phyloP scores from a whole-genome alignment of 1,140 invertebrate species.

The Tetragonula clypearis region DNA sequence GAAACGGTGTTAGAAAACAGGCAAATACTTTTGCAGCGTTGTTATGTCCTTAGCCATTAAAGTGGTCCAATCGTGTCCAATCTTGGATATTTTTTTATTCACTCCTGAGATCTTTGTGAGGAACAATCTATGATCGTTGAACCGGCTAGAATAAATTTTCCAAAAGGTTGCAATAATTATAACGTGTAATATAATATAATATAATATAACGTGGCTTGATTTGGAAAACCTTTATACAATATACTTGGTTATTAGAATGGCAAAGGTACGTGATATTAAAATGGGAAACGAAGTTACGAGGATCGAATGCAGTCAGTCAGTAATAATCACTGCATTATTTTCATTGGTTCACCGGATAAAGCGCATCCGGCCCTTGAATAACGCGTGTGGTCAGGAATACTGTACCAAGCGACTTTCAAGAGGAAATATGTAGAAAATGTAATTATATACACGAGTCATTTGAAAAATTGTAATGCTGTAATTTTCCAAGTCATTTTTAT shows the following conservation, averaged over 20 bases:
- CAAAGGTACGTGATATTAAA: not conserved
- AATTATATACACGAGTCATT: not conserved
- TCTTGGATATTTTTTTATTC: not conserved
- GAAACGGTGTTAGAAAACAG: not conserved
- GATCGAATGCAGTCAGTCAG: not conserved
- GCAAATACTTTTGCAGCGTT: not conserved
- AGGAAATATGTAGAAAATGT: slow-evolving; percentile 9
- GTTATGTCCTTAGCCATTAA: not conserved
- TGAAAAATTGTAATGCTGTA: not conserved
- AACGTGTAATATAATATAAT: no score
- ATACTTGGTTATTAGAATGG: not conserved
- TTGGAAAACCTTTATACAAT: not conserved
- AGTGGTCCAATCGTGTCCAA: not conserved
- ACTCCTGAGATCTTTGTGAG: not conserved
- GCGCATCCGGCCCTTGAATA: slow-evolving; percentile 26
- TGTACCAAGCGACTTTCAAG: not conserved
- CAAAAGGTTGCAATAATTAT: not conserved
- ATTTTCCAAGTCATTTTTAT: not conserved
- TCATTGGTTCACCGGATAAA: slow-evolving; percentile 29
- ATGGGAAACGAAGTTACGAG: not conserved
- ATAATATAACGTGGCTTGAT: not conserved
- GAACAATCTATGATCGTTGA: not conserved
- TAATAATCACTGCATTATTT: slow-evolving; percentile 17
- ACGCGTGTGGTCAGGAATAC: not conserved
- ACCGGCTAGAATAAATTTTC: not conserved